Conservation (phyloP, 37 sponge, comb jelly and placozoan species). For the Cladorhizidae sp. region DNA sequence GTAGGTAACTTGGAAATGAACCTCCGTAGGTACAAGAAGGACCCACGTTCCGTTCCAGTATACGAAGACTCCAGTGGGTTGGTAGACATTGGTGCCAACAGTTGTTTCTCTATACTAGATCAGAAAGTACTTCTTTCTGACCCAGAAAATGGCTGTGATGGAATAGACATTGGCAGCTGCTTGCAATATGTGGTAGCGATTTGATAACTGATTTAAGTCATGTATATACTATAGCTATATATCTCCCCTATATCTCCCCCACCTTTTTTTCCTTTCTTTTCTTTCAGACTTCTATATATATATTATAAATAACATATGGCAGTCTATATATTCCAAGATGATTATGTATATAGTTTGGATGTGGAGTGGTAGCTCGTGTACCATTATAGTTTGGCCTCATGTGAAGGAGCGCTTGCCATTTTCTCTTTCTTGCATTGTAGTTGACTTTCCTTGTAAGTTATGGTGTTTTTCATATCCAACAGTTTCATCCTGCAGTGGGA, state of each 20-base stretch:
- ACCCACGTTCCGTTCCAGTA: slow-evolving; percentile 62
- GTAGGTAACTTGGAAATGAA: slow-evolving; percentile 42
- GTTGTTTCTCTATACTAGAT: slow-evolving; percentile 20
- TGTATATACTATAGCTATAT: background rate
- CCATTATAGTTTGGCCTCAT: too few relatives aligned
- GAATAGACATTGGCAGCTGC: slow-evolving; percentile 29
- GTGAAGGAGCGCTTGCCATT: too few relatives aligned
- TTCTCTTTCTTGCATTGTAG: too few relatives aligned
- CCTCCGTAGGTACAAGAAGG: slow-evolving; percentile 33
- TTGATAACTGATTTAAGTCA: background rate
- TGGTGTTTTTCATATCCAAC: too few relatives aligned
- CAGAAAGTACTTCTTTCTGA: slow-evolving; percentile 16
- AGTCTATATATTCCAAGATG: too few relatives aligned
- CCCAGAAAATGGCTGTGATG: slow-evolving; percentile 28
- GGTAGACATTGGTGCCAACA: background rate
- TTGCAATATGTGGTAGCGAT: slow-evolving; percentile 21
- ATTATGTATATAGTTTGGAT: too few relatives aligned
- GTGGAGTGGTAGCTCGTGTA: too few relatives aligned
- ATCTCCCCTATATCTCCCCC: background rate
- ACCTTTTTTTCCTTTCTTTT: too few relatives aligned
- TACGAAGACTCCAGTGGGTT: slow-evolving; percentile 27
- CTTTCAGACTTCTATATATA: background rate
- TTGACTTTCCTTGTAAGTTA: too few relatives aligned
- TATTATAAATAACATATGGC: background rate
- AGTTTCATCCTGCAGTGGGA: too few relatives aligned